Evolutionary conservation across 1,140 invertebrate species (phyloP).

Genomic region (Macrobrachium nipponense): DNA sequence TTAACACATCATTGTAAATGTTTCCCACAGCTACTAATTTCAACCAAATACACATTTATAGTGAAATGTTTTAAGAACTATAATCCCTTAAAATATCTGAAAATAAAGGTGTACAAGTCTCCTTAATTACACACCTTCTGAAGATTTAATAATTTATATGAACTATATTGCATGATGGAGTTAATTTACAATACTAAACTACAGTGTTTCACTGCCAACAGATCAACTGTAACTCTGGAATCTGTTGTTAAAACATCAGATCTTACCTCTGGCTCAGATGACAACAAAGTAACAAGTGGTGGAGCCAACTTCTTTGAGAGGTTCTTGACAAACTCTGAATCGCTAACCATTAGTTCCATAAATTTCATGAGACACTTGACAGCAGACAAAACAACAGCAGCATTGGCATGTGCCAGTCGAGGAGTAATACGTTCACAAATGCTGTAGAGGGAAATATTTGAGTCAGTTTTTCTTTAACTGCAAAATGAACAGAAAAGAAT

Average conservation of each 20-base stretch:
- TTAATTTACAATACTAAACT: background rate
- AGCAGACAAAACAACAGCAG: slow-evolving; percentile 98
- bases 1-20: too few relatives aligned
- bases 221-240: too few relatives aligned
- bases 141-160: too few relatives aligned
- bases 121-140: too few relatives aligned
- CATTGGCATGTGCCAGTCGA: slow-evolving; percentile 97
- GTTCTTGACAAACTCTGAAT: slow-evolving; percentile 93
- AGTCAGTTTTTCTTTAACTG: background rate
- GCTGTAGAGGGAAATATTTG: slow-evolving; percentile 68
- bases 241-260: too few relatives aligned
- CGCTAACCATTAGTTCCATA: slow-evolving; percentile 94
- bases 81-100: too few relatives aligned
- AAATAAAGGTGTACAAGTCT: too few relatives aligned
- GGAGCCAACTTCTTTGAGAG: slow-evolving; percentile 97
- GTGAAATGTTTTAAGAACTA: too few relatives aligned
- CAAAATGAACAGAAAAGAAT: too few relatives aligned
- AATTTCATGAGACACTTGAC: slow-evolving; percentile 98
- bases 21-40: too few relatives aligned
- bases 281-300: slow-evolving; percentile 97
- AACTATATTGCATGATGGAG: background rate
- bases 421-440: slow-evolving; percentile 99
- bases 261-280: slow-evolving; percentile 92
- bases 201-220: too few relatives aligned
- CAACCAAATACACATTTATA: too few relatives aligned